Base-by-base conservation (phyloP, 1,140 invertebrate genomes). In the Gonioctena quinquepunctata region DNA sequence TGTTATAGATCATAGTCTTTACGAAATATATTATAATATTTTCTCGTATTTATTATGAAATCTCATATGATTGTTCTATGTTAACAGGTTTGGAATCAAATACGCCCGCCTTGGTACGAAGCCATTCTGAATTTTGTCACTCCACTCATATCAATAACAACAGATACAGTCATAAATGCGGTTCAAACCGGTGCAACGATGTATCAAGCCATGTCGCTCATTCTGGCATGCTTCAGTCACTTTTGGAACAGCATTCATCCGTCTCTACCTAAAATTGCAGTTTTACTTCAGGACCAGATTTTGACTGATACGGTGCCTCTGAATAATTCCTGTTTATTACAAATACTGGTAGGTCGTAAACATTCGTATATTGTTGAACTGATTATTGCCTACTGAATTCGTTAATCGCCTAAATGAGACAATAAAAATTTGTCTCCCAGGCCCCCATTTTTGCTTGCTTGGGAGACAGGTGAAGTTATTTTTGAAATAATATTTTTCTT, bases 171-270 rank as follows among this genome's bases (percentile, higher is more conserved):
- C 4, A 86, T 90, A 5, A 85, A 89, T 74, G 90, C 90, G 2
- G 84, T 90, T 33, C 85, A 90, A 83, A 90, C 88, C 42, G 90
- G 90, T 1, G 91, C 90, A 5, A 91, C 89, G 67, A 91, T 91
- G 86, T 92, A 91, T 82, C 90, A 92, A 82, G 86, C 90, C 8
- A 91, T 92, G 87, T 90, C 90, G 0, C 81, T 93, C 23, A 87
- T 90, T 11, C 79, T 94, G n/a, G 87, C 87, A 0, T 90, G 90
- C 74, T 86, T 93, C 56, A 86, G 86, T 0, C 87, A 92, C 75
- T 84, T 90, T 2, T 86, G 89, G 77, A 87, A 90, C 70, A 90
- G 89, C 68, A 74, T 90, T 6, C 89, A 90, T 0, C 82, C 86
- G 22, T 83, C 85, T 0, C 78, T 92, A 13, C 78, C 86, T 2